Evolutionary conservation across 2,113 vertebrate genomes (phyloP), one percentile per base, ranked within the genome.

Genomic region (Myxocyprinus asiaticus): DNA sequence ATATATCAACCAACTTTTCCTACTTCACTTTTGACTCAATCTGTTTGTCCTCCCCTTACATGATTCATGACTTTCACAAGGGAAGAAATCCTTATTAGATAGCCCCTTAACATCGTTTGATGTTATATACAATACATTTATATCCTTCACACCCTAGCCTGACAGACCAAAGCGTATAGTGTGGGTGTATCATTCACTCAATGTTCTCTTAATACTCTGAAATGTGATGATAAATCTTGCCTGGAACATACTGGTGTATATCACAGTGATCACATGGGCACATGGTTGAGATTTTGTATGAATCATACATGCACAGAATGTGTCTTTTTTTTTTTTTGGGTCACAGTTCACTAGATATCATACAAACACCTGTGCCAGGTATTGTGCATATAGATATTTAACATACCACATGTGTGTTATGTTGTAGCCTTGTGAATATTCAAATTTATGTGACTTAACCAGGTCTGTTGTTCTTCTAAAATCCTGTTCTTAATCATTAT

Each of bases 141-240:
- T 51, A 65, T 65, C 15, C 61, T 48, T 65, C 62, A 15, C 48
- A 55, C 33, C 6, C 33, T 53, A 8, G 3, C 22, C 17, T 63
- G 59, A 75, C 74, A 15, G 59, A 44, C 47, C 33, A 7, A 65
- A 55, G 74, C 62, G 53, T 65, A 9, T 17, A 66, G 61, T 63
- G 72, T 76, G 74, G 74, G 61, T 44, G 48, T 76, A 65, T 76
- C 48, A 12, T 63, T 11, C 59, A 75, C 72, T 42, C 72, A 51
- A 22, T 14, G 10, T 56, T 61, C n/a, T 75, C 44, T 42, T 75
- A 48, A 50, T 75, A 63, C 45, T 63, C 59, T 44, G 33, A 65
- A 55, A 76, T 53, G 55, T 76, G 48, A 76, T 64, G 73, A 76
- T 74, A 56, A 0, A 76, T 65, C 65, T 55, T 7, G 33, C 33